Percentiles rank a stretch among this genome's conserved stretches.
phyloP scores from a whole-genome alignment of 2,113 vertebrate genomes.

The Eubucco bourcierii region DNA sequence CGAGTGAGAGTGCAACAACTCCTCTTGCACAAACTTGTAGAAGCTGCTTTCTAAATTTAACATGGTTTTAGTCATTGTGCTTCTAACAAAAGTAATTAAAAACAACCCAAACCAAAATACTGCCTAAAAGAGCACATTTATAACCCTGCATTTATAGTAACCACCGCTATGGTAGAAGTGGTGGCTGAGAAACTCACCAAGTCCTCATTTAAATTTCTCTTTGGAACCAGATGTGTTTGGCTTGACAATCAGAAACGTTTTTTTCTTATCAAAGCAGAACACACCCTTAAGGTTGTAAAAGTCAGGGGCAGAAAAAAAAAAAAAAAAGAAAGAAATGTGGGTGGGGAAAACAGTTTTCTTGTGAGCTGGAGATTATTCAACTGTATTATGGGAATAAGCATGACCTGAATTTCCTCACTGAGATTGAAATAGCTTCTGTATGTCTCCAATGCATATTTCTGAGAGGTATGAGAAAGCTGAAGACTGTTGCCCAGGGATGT shows the following conservation, averaged over 20 bases:
- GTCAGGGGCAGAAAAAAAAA: not conserved
- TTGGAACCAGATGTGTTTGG: not conserved
- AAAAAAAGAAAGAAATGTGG: not conserved
- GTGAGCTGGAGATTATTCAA: not conserved
- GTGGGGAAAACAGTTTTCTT: not conserved
- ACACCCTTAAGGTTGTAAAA: not conserved
- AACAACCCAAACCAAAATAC: not conserved
- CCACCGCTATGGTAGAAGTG: not conserved
- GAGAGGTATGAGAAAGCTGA: not conserved
- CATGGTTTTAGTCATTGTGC: not conserved
- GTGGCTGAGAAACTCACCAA: slow-evolving; percentile 12
- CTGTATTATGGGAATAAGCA: not conserved
- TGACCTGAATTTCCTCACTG: not conserved
- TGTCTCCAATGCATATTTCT: not conserved
- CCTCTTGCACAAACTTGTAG: not conserved
- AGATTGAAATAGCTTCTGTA: not conserved
- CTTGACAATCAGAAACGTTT: not conserved
- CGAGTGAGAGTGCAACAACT: not conserved
- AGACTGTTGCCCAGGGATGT: not conserved
- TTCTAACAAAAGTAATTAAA: not conserved
- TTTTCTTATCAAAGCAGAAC: not conserved
- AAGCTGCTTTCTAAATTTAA: not conserved
- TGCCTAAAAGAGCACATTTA: not conserved
- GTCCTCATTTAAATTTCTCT: slow-evolving; percentile 13
- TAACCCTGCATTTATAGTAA: not conserved